These are phyloP conservation scores for Incurvaria masculella DNA, from an alignment of 2,888 invertebrate species.

Conservation along the genomic window DNA sequence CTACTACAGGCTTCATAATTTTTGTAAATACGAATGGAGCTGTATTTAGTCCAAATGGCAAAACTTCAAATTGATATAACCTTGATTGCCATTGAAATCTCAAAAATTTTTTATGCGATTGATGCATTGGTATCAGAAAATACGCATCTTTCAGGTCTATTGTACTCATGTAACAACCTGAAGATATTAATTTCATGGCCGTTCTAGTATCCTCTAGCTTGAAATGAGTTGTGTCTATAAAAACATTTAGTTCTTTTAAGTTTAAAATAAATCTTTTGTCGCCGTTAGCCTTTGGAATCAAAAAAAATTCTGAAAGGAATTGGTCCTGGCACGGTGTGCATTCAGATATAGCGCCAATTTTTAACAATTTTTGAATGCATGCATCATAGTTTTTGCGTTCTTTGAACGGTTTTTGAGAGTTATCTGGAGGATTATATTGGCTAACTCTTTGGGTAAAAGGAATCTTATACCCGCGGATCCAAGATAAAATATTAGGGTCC, in stretches of 20 bases:
- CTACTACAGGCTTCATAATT: constrained; percentile 1
- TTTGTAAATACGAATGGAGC: constrained; percentile 3
- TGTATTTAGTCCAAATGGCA: constrained; percentile 2
- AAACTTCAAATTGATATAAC: constrained; percentile 2
- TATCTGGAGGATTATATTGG: no score
- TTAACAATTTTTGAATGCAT: no score
- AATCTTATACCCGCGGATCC: no score
- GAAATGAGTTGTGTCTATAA: neutral
- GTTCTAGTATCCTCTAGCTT: constrained; percentile 2
- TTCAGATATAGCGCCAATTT: no score
- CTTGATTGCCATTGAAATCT: neutral
- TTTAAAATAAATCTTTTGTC: constrained; percentile 2
- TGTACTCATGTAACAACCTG: neutral
- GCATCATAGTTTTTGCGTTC: no score
- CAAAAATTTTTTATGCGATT: neutral
- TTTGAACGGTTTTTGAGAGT: no score
- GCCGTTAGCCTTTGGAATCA: constrained; percentile 2
- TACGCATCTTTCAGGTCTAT: no score
- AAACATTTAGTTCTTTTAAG: constrained; percentile 1
- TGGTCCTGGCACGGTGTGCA: neutral
- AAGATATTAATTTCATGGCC: neutral
- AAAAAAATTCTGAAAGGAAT: neutral
- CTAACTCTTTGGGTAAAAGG: no score
- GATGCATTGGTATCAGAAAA: no score
- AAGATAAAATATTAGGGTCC: no score